Evolutionary conservation across 1,140 invertebrate genomes (phyloP), one percentile per base, ranked within the genome.

Genomic region (Caenorhabditis brenneri): DNA sequence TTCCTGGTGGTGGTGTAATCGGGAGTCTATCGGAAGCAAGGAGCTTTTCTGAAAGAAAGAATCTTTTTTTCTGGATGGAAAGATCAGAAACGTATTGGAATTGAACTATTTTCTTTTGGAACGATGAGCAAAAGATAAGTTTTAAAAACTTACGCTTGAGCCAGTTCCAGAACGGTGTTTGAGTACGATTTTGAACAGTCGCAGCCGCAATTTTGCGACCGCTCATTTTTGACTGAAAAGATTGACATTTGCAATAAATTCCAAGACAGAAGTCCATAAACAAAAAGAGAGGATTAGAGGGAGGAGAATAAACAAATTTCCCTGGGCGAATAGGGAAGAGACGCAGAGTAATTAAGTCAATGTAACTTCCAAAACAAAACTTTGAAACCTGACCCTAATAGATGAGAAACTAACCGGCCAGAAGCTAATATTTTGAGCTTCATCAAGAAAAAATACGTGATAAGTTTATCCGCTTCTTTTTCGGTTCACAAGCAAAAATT

Each of bases 141-240:
- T 2, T 12, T 31, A 60, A 60, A 51, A 22, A 60, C 42, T 29
- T 53, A 65, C 53, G 24, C 55, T 55, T 84, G 22, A 87, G 27
- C 84, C 85, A 86, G 51, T 80, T 80, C 84, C 84, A 87, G 74
- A 87, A 87, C 24, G 84, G 84, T 19, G 84, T 87, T 51, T 86
- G 85, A 31, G 80, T 55, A 42, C 86, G 85, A 69, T 87, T 86
- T 53, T 86, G 84, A 49, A 87, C 85, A 15, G 86, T 74, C 19
- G 85, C 81, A 27, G 74, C 65, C 22, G 86, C 86, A 74, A 87
- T 87, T 80, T 87, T 87, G 42, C 80, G 84, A 65, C 82, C 85
- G 24, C 55, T 69, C 81, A 82, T 82, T n/a, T 55, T 51, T 36
- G 53, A 31, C 80, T 81, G 80, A n/a, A 65, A 81, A 39, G 33